Conservation (phyloP, 2,797 vertebrate species). For the Sebastiscus tertius region DNA sequence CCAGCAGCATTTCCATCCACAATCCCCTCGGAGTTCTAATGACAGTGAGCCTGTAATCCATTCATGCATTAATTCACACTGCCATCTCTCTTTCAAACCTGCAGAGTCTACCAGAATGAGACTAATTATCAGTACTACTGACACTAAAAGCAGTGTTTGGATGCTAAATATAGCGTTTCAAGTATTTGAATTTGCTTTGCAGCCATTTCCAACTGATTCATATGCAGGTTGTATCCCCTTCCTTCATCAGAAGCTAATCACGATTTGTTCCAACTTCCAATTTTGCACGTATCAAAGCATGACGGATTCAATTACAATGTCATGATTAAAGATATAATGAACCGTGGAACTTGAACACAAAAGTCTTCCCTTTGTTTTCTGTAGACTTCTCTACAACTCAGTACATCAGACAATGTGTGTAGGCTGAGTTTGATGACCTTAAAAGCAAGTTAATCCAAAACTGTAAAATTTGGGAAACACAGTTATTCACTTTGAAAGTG, state of each 20-base stretch:
- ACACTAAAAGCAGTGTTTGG: neutral
- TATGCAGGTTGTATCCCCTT: neutral
- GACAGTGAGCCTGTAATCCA: constrained; percentile 12
- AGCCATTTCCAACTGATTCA: neutral
- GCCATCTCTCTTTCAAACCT: neutral
- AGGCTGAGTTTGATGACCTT: neutral
- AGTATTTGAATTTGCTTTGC: neutral
- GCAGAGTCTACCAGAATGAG: neutral
- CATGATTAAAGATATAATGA: neutral
- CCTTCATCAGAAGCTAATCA: neutral
- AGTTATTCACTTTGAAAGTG: neutral
- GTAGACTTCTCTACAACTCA: no score
- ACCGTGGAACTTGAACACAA: neutral
- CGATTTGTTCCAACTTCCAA: neutral
- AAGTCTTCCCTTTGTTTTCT: neutral
- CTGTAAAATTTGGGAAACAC: neutral
- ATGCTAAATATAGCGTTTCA: neutral
- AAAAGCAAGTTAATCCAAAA: neutral
- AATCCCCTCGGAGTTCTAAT: neutral
- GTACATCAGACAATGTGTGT: neutral
- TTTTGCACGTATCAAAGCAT: neutral
- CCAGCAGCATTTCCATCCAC: neutral
- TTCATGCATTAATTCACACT: neutral
- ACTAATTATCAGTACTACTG: neutral
- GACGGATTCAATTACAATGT: neutral